A percentile compares a stretch with the other conserved stretches of the same genome.
Conservation (phyloP, 2,113 vertebrate genomes). For the Chiloscyllium plagiosum region DNA sequence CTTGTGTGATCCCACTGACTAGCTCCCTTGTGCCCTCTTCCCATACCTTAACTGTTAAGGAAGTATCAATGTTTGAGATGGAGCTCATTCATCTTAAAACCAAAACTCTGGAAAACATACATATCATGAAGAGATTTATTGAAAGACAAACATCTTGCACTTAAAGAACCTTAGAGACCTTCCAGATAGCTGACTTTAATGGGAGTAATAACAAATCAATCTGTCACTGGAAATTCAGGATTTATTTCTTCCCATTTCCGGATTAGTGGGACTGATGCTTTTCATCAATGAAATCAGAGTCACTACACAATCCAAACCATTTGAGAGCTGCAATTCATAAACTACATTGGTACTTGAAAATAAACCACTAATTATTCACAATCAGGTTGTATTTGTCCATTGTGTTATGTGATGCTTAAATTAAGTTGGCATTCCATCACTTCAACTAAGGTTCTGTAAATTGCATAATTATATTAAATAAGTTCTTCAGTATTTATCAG, state of each 20-base stretch:
- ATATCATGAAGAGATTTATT: neutral
- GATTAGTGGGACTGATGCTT: neutral
- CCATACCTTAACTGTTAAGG: neutral
- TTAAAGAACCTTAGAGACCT: neutral
- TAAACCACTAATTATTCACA: neutral
- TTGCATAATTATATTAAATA: neutral
- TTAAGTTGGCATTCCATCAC: neutral
- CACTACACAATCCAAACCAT: neutral
- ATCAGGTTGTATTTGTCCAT: neutral
- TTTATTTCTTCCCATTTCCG: neutral
- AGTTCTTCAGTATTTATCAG: neutral
- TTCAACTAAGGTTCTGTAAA: neutral
- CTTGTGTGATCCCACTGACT: neutral
- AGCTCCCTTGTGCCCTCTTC: neutral
- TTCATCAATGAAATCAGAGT: neutral
- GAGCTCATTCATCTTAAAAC: neutral
- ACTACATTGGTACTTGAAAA: neutral
- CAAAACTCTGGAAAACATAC: neutral
- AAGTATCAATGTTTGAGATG: neutral
- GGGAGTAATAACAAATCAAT: neutral
- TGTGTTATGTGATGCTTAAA: neutral
- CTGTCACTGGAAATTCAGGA: neutral
- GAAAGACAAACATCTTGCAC: neutral
- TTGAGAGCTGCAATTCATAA: neutral
- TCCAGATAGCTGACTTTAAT: neutral